phyloP scores from a whole-genome alignment of 2,888 invertebrate species.

The Acrobasis consociella region DNA sequence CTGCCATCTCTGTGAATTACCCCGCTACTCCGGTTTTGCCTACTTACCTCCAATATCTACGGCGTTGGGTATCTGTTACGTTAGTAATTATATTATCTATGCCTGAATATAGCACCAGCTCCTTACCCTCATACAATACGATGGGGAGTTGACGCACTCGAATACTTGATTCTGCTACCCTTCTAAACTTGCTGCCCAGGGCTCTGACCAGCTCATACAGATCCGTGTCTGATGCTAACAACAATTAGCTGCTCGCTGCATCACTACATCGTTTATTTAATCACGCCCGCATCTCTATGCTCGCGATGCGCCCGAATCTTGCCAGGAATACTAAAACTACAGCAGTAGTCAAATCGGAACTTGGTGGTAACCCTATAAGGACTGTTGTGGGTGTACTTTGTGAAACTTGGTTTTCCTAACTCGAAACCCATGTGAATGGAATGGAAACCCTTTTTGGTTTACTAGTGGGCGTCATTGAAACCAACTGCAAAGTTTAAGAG shows the following conservation, averaged over 20 bases:
- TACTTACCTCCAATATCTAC: too few species aligned
- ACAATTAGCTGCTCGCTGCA: conserved; percentile 65
- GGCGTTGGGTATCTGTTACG: too few species aligned
- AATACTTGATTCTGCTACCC: too few species aligned
- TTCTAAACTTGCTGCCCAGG: too few species aligned
- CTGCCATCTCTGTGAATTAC: too few species aligned
- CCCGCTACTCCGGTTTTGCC: too few species aligned
- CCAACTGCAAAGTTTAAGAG: too few species aligned
- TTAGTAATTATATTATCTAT: too few species aligned
- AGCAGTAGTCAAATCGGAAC: neutral
- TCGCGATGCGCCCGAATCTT: conserved; percentile 39
- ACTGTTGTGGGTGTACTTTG: neutral
- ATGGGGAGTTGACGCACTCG: too few species aligned
- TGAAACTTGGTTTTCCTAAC: neutral
- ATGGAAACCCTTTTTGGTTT: conserved; percentile 18
- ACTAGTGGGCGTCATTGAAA: conserved; percentile 27
- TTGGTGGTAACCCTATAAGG: neutral
- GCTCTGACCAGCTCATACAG: too few species aligned
- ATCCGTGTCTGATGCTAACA: conserved; percentile 40
- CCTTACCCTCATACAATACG: too few species aligned
- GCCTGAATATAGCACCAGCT: too few species aligned
- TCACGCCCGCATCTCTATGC: conserved; percentile 69
- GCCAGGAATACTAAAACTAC: conserved; percentile 48
- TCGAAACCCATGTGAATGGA: neutral
- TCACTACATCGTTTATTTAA: conserved; percentile 50